Evolutionary conservation across 2,113 vertebrate species (phyloP), one percentile per base, ranked within the genome.

Genomic region (Mastomys coucha): DNA sequence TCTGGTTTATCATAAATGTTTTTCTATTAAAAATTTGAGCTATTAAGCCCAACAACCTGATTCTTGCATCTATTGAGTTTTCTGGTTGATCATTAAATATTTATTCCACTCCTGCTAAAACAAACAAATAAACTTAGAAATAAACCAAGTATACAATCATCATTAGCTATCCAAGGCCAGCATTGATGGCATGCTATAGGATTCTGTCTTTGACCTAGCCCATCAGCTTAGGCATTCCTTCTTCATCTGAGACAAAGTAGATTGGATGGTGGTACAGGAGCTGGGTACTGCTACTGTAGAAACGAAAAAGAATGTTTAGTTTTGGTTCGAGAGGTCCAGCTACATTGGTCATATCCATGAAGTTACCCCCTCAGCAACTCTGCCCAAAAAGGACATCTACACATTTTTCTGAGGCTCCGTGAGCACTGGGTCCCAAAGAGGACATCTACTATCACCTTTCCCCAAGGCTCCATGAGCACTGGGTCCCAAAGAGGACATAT

Each of bases 1-100:
- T 95, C n/a, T 81, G 11, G 31, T 93, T 85, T 96, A 65, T 91
- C 58, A 0, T 49, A 77, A 80, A 60, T n/a, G 22, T 60, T 91
- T 95, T 90, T 92, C 77, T 88, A 14, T 86, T 84, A 80, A 95
- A 86, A 89, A 92, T 81, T 53, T 70, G 45, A 39, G 22, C 69
- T 93, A 53, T 56, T 93, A 67, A 88, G 26, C 42, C 33, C n/a
- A 80, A 42, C 76, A 81, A 87, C 20, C 24, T 45, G 10, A 42
- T 56, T 28, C 6, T 75, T 92, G 42, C n/a, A 36, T 84, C 36
- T 65, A 2, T 94, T 89, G n/a, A 73, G 51, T 80, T 93, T 95
- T 84, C 7, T 96, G 77, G 56, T 67, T 80, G 14, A 78, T 42
- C 69, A 36, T 4, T 51, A 60, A 93, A 53, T 86, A 67, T 20